A percentile compares a stretch with the other conserved stretches of the same genome.
phyloP scores from a whole-genome alignment of 2,113 vertebrate genomes.

The Merops nubicus region DNA sequence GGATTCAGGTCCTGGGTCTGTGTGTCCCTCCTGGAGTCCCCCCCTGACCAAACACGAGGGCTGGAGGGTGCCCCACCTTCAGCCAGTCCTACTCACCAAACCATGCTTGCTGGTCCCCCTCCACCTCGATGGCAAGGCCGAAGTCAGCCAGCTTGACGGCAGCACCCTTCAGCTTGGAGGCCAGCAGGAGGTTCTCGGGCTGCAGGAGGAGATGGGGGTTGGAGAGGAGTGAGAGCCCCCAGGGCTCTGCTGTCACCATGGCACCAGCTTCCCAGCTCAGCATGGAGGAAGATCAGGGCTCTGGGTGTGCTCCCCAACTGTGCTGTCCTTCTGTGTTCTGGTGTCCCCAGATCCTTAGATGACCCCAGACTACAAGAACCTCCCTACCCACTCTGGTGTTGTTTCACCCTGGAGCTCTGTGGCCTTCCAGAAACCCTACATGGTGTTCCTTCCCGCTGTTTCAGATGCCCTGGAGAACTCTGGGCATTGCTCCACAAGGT shows the following conservation, averaged over 20 bases:
- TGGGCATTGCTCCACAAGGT: background rate
- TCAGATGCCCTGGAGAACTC: background rate
- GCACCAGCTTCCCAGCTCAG: background rate
- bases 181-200: slow-evolving; percentile 86
- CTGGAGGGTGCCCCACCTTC: background rate
- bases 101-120: slow-evolving; percentile 88
- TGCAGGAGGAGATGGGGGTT: slow-evolving; percentile 34
- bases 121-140: slow-evolving; percentile 87
- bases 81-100: slow-evolving; percentile 79
- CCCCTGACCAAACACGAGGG: rapidly evolving
- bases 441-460: background rate
- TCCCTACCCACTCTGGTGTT: background rate
- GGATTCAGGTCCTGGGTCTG: background rate
- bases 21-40: background rate
- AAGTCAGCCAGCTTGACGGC: slow-evolving; percentile 88
- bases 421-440: background rate
- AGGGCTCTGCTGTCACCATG: rapidly evolving
- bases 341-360: background rate
- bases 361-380: background rate
- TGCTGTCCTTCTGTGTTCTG: background rate
- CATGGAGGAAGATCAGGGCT: background rate
- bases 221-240: background rate
- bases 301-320: background rate
- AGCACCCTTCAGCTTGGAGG: slow-evolving; percentile 86
- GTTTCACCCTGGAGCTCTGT: background rate